These are phyloP conservation scores for Lapara coniferarum DNA, from an alignment of 2,888 invertebrate species.

Conservation along the genomic window DNA sequence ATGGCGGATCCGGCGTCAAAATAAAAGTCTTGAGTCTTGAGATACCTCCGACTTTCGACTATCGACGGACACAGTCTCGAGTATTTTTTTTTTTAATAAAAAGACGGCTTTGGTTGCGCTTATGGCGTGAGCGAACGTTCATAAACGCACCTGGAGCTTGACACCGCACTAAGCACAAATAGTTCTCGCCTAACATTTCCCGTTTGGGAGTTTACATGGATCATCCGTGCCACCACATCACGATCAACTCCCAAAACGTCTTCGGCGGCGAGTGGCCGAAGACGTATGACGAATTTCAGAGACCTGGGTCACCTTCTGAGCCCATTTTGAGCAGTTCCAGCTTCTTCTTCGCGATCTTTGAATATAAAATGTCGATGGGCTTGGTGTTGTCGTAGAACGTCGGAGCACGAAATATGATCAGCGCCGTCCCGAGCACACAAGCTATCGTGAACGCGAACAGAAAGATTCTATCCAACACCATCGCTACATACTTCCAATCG, in stretches of 20 bases:
- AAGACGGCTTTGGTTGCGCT: conserved; percentile 77
- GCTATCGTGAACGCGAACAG: conserved; percentile 97
- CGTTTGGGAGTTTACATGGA: conserved; percentile 74
- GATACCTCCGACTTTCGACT: conserved; percentile 61
- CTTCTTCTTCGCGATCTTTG: conserved; percentile 96
- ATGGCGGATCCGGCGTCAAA: conserved; percentile 68
- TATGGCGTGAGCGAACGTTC: conserved; percentile 67
- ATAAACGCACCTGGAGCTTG: conserved; percentile 71
- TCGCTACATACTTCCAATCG: conserved; percentile 99
- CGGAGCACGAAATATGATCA: conserved; percentile 95
- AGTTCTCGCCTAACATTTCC: conserved; percentile 76
- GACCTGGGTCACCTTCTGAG: conserved; percentile 87
- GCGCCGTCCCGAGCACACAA: conserved; percentile 94
- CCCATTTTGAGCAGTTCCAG: conserved; percentile 94
- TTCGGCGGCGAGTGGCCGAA: conserved; percentile 88
- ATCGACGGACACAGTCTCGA: conserved; percentile 76
- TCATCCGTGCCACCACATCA: conserved; percentile 84
- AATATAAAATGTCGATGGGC: conserved; percentile 95
- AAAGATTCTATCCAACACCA: conserved; percentile 98
- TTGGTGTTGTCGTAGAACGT: conserved; percentile 95
- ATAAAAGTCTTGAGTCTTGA: conserved; percentile 62
- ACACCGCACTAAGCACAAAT: conserved; percentile 79
- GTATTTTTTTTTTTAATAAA: conserved; percentile 66
- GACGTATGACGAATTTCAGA: conserved; percentile 87
- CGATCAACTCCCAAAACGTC: conserved; percentile 85